Percentiles rank a stretch among this genome's conserved stretches.
Conservation (phyloP, 1,140 invertebrate species). For the Trichonephila clavipes region DNA sequence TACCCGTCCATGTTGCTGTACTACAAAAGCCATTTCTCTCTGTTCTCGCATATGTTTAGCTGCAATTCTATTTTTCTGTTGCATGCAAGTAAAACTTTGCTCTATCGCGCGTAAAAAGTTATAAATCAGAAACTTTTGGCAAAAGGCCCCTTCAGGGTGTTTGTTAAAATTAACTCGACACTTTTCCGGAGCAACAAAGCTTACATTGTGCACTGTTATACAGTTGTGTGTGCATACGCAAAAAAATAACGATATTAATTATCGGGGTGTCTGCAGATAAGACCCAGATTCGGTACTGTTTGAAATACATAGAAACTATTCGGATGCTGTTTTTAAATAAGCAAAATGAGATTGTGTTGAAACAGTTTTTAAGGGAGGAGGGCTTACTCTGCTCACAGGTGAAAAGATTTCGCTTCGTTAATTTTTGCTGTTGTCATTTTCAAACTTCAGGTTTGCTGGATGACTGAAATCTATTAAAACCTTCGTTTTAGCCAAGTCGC, state of each 20-base stretch:
- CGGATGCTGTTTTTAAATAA: not conserved
- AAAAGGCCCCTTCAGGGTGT: not conserved
- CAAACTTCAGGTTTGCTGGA: too few relatives aligned
- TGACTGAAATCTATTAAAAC: too few relatives aligned
- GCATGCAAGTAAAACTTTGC: not conserved
- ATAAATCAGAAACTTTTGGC: not conserved
- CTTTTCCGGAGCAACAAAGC: not conserved
- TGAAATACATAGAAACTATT: not conserved
- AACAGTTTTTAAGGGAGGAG: too few relatives aligned
- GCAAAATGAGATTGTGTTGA: too few relatives aligned
- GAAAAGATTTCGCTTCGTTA: too few relatives aligned
- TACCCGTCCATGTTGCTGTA: not conserved
- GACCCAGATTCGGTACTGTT: not conserved
- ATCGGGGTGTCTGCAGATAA: not conserved
- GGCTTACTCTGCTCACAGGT: too few relatives aligned
- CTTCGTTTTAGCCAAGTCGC: too few relatives aligned
- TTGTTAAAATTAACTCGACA: not conserved
- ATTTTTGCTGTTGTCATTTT: too few relatives aligned
- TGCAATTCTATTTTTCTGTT: not conserved
- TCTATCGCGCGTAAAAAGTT: not conserved
- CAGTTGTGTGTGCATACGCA: not conserved
- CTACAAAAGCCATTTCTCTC: not conserved
- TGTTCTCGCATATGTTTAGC: not conserved
- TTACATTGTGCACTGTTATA: not conserved
- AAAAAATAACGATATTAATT: constrained; percentile 2